Conservation (phyloP, 2,113 vertebrate species). For the Brachyistius frenatus region DNA sequence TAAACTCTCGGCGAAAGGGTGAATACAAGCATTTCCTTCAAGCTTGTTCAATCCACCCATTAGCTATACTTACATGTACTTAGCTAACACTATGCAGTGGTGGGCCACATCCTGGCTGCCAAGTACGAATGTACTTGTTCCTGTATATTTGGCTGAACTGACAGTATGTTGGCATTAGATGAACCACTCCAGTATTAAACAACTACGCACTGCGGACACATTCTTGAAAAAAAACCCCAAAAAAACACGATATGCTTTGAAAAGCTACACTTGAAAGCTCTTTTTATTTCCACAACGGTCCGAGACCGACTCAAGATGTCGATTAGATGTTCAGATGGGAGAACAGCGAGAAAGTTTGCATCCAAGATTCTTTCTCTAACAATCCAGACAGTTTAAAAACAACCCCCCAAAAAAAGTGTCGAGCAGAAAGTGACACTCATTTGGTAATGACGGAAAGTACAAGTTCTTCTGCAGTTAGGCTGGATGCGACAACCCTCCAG, state of each 20-base stretch:
- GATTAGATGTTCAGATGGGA: slow-evolving; percentile 14
- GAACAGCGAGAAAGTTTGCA: background rate
- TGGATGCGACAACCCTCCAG: slow-evolving; percentile 2
- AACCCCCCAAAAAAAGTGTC: background rate
- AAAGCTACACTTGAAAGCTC: background rate
- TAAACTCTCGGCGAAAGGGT: too few species aligned
- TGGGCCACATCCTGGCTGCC: background rate
- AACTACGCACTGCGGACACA: background rate
- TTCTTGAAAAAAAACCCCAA: slow-evolving; percentile 14
- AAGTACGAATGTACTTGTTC: background rate
- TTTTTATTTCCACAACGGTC: background rate
- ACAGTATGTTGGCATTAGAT: background rate
- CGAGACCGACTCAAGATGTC: background rate
- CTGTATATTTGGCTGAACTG: background rate
- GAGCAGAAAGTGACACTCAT: background rate
- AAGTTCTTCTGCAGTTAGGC: background rate
- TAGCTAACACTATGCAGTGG: background rate
- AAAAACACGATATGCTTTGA: slow-evolving; percentile 1
- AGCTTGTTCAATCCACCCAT: too few species aligned
- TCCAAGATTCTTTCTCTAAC: background rate
- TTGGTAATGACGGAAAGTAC: slow-evolving; percentile 5
- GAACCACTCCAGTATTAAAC: background rate
- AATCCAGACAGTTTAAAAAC: background rate
- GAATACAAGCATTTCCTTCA: too few species aligned
- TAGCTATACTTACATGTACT: too few species aligned